phyloP scores from a whole-genome alignment of 2,888 invertebrate species.

The Coronaproctus castanopsis region DNA sequence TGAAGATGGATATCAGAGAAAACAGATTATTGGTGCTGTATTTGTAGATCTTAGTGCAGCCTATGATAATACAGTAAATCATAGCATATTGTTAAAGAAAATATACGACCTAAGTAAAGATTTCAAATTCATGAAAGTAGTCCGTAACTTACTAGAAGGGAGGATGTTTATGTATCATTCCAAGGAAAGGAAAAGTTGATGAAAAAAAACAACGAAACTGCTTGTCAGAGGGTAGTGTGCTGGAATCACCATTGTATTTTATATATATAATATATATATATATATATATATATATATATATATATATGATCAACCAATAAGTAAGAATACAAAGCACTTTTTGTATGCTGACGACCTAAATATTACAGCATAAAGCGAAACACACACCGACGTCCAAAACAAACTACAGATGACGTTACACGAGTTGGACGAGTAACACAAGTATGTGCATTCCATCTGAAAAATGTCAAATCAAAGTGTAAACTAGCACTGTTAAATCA shows the following conservation, averaged over 20 bases:
- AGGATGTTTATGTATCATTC: not conserved
- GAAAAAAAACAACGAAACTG: not conserved
- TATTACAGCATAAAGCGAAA: not conserved
- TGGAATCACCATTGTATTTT: not conserved
- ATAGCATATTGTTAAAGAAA: not conserved
- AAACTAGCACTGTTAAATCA: too few species aligned
- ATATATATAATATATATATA: not conserved
- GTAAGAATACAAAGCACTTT: not conserved
- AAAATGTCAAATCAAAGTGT: too few species aligned
- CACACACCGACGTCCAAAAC: not conserved
- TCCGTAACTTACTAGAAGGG: not conserved
- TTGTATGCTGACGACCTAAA: not conserved
- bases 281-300: too few species aligned
- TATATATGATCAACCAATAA: too few species aligned
- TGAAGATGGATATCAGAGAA: not conserved
- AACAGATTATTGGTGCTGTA: not conserved
- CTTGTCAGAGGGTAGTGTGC: not conserved
- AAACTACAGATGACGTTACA: not conserved
- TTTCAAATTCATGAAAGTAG: not conserved
- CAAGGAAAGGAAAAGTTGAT: not conserved
- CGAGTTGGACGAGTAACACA: not conserved
- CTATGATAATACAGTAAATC: not conserved
- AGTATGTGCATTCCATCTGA: too few species aligned
- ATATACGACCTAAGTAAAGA: not conserved
- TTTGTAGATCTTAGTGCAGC: not conserved